phyloP scores from a whole-genome alignment of 2,113 vertebrate genomes.

The Daboia siamensis region DNA sequence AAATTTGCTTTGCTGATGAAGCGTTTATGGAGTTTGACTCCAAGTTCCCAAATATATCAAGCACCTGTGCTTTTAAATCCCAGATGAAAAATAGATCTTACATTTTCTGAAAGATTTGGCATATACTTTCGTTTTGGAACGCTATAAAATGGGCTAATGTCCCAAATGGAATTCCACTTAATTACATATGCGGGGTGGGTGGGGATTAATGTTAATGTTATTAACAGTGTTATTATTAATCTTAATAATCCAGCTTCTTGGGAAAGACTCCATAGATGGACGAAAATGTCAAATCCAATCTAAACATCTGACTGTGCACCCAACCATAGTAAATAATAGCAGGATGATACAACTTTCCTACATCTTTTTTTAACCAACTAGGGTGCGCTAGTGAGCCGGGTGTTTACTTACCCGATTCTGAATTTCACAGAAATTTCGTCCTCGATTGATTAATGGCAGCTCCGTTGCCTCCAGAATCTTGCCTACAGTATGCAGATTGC shows the following conservation, averaged over 20 bases:
- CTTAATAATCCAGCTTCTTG: background rate
- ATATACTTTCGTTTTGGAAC: background rate
- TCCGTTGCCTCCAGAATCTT: background rate
- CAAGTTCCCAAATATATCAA: background rate
- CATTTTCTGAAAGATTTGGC: background rate
- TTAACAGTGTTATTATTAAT: background rate
- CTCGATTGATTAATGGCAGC: background rate
- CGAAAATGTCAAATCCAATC: background rate
- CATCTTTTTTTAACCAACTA: background rate
- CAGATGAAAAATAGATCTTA: background rate
- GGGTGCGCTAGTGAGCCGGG: background rate
- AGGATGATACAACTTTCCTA: too few species aligned
- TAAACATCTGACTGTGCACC: background rate
- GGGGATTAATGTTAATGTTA: background rate
- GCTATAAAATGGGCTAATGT: background rate
- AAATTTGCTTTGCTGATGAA: background rate
- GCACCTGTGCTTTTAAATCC: background rate
- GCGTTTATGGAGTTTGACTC: background rate
- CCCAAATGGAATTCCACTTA: background rate
- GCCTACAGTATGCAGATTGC: background rate
- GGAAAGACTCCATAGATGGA: background rate
- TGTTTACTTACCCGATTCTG: background rate
- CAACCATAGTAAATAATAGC: background rate
- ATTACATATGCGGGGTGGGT: background rate
- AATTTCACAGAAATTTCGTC: background rate